phyloP scores from a whole-genome alignment of 2,888 invertebrate genomes.

The Julus scandinavius region DNA sequence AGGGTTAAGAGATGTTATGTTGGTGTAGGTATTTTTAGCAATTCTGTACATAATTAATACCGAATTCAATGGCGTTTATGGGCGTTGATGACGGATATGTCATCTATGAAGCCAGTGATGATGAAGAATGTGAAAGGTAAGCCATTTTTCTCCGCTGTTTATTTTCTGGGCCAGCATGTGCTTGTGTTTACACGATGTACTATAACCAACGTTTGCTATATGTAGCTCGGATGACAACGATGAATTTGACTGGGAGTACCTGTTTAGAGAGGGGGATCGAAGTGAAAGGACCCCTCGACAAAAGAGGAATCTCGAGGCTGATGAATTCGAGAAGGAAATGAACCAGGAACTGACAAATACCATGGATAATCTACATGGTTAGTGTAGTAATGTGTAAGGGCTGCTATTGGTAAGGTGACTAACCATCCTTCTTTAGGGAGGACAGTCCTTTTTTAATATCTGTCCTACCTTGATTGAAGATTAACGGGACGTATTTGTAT shows the following conservation, averaged over 20 bases:
- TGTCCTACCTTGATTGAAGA: too few species aligned
- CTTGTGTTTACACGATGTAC: background rate
- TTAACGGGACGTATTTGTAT: too few species aligned
- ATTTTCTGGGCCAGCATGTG: background rate
- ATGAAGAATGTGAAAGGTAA: constrained; percentile 53
- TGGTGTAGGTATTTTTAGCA: too few species aligned
- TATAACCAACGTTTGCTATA: background rate
- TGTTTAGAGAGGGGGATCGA: background rate
- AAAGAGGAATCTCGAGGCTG: constrained; percentile 32
- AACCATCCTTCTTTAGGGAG: too few species aligned
- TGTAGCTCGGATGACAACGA: constrained; percentile 55
- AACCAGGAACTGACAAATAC: constrained; percentile 53
- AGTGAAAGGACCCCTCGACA: background rate
- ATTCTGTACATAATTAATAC: background rate
- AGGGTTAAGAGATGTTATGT: too few species aligned
- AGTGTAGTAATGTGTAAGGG: background rate
- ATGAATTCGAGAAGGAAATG: constrained; percentile 56
- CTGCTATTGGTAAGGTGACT: too few species aligned
- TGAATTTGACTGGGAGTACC: background rate
- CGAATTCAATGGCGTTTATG: constrained; percentile 28
- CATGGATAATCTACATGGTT: constrained; percentile 53
- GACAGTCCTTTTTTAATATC: too few species aligned
- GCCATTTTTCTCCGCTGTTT: background rate
- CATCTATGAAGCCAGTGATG: constrained; percentile 54
- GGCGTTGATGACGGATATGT: constrained; percentile 53